Base-by-base conservation (phyloP, 2,888 invertebrate genomes). In the Drosophila cognata region DNA sequence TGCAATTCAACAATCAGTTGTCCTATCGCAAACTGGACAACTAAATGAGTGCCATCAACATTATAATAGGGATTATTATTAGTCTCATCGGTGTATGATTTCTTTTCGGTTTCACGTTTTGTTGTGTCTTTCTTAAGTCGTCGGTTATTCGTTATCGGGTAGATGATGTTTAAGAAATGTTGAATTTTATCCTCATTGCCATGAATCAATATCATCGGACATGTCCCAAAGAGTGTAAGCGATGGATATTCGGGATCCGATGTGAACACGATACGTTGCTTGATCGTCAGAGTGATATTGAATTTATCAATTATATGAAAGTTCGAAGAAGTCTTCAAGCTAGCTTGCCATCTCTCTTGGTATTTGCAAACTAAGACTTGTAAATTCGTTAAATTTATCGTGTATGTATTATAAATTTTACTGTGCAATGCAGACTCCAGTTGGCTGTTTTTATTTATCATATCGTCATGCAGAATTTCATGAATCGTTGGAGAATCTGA, bases 281-380 rank as follows among this genome's bases (percentile, higher is more conserved):
- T 97, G 82, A 97, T 94, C 94, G 97, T 94, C 11, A 96, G 91
- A 33, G 95, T 94, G 75, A 96, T 96, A 91, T 95, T 95, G 93
- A 97, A 97, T 87, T 96, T 94, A 91, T 98, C 97, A 41, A 99
- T 94, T 35, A 99, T 95, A 91, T 99, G 98, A 81, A 98, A 94
- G 58, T 96, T 95, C 1, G 98, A 98, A 16, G 97, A 96, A 46
- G 96, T 96, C 92, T 97, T 96, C 29, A 96, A 95, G 88, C 97
- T 96, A 4, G 98, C 98, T 91, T 97, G 97, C 87, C 96, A 96
- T 97, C 97, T 97, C 91, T 98, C 98, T 77, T 96, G 96, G 41
- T 96, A 96, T 92, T 96, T 96, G 1, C 98, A 98, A 57, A 98
- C 97, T 79, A 99, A 93, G 60, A 99, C 96, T 94, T 99, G 98